Conservation (phyloP, 2,113 vertebrate species). For the Engraulis encrasicolus region DNA sequence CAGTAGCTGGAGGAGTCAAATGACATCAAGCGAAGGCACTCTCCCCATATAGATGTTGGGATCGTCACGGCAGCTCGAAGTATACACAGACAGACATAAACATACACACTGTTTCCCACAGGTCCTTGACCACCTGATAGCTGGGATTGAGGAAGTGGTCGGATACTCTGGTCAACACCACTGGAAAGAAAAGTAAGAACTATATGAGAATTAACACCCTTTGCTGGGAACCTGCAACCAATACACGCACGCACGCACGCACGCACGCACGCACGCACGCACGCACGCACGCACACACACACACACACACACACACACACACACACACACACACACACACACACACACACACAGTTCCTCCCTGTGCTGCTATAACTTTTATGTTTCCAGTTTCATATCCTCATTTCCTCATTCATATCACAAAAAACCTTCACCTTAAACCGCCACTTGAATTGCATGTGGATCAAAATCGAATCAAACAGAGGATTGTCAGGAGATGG, state of each 20-base stretch:
- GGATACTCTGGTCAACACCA: conserved; percentile 86
- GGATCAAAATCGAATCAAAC: too few species aligned
- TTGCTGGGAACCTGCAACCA: not conserved
- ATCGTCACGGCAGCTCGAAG: too few species aligned
- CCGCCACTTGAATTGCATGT: too few species aligned
- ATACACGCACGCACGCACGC: not conserved
- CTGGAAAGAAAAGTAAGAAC: conserved; percentile 86
- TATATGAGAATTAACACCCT: too few species aligned
- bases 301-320: not conserved
- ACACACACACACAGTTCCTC: not conserved
- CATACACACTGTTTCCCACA: conserved; percentile 51
- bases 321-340: not conserved
- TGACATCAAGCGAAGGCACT: too few species aligned
- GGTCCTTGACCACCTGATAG: conserved; percentile 84
- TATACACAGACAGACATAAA: not conserved
- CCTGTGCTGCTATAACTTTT: not conserved
- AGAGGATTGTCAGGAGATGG: not conserved
- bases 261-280: not conserved
- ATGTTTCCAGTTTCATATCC: not conserved
- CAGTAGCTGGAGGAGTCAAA: too few species aligned
- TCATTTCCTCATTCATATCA: too few species aligned
- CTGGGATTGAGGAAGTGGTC: conserved; percentile 84
- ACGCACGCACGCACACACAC: not conserved
- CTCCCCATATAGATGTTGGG: too few species aligned
- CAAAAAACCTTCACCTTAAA: not conserved